These are phyloP conservation scores for Periplaneta americana DNA, from an alignment of 1,140 invertebrate species.

Conservation along the genomic window DNA sequence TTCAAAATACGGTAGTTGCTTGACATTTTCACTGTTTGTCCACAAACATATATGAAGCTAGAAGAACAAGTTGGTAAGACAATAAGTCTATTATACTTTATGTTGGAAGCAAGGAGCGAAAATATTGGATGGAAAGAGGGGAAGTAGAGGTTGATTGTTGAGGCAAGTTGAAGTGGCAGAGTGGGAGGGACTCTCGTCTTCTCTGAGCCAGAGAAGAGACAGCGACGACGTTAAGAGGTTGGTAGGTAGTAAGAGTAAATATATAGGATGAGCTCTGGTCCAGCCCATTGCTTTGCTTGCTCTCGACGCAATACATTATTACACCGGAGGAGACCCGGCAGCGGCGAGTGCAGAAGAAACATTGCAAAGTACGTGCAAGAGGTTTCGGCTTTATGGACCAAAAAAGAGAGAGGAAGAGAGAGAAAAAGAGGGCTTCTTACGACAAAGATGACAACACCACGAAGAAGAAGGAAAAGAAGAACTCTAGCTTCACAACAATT, in stretches of 20 bases:
- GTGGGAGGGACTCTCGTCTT: background rate
- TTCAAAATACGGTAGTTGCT: no score
- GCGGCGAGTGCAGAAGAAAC: background rate
- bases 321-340: no score
- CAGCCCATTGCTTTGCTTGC: background rate
- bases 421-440: background rate
- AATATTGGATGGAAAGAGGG: background rate
- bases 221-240: background rate
- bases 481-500: background rate
- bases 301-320: background rate
- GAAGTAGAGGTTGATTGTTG: background rate
- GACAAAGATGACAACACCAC: background rate
- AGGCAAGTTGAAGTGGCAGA: background rate
- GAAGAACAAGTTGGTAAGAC: background rate
- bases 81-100: background rate
- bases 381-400: background rate
- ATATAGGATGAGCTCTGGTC: background rate
- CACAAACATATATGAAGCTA: no score
- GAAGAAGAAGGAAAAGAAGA: background rate
- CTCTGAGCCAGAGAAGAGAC: background rate
- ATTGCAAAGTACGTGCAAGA: background rate
- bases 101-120: background rate
- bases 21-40: no score
- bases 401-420: background rate
- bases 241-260: background rate